Conservation (phyloP, 2,113 vertebrate species). For the Heptranchias perlo region DNA sequence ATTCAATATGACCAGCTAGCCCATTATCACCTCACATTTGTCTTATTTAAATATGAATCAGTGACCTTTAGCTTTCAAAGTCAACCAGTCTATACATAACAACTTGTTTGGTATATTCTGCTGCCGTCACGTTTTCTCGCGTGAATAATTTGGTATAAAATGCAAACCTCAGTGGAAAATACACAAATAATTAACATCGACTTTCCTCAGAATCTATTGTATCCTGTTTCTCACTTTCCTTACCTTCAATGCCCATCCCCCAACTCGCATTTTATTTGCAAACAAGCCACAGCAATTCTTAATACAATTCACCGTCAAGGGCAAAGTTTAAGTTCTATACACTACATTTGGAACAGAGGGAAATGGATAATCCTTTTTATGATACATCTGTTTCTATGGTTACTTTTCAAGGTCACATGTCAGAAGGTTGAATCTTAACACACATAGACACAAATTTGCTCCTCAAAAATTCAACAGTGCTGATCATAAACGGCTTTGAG, state of each 20-base stretch:
- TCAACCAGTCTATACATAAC: background rate
- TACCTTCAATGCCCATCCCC: background rate
- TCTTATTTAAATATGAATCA: slow-evolving; percentile 32
- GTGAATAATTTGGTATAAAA: slow-evolving; percentile 1
- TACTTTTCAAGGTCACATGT: slow-evolving; percentile 63
- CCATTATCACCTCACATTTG: slow-evolving; percentile 33
- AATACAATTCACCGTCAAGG: background rate
- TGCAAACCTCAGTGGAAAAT: background rate
- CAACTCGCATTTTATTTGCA: background rate
- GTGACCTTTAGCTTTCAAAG: slow-evolving; percentile 29
- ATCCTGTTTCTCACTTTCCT: background rate
- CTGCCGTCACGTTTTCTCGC: slow-evolving; percentile 21
- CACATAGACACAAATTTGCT: slow-evolving; percentile 40
- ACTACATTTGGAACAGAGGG: background rate
- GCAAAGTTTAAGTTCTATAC: background rate
- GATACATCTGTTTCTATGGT: slow-evolving; percentile 63
- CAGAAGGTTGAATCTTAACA: slow-evolving; percentile 47
- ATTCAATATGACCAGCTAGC: background rate
- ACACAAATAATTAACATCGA: background rate
- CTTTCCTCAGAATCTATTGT: background rate
- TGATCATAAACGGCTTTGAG: background rate
- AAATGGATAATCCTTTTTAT: slow-evolving; percentile 45
- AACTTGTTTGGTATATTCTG: background rate
- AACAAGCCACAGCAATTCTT: background rate
- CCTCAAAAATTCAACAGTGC: slow-evolving; percentile 37